Base-by-base conservation (phyloP, 2,113 vertebrate genomes). In the Phaethon lepturus region DNA sequence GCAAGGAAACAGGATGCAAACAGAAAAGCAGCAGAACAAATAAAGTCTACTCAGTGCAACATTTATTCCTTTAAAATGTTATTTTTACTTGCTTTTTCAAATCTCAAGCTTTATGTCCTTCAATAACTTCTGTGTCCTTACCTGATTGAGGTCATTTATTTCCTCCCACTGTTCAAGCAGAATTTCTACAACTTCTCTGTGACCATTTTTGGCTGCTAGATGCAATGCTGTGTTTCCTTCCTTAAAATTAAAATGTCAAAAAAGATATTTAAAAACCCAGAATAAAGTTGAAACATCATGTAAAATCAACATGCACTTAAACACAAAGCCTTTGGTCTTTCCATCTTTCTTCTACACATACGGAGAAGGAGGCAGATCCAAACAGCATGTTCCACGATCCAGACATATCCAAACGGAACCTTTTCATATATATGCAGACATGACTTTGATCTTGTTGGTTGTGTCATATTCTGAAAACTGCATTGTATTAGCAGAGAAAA, bases 221-320 rank as follows among this genome's bases (percentile, higher is more conserved):
- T 99, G 99, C 82, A 99, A 95, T 68, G 99, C 99, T 9, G 99
- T 98, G 95, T 99, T 99, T 82, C 99, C 99, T 25, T 98, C 98
- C 99, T 99, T 97, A 47, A 96, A 97, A 85, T 93, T 12, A 95
- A 60, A 95, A 75, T 16, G 31, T 20, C 9, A 24, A 55, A 64
- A 47, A 85, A 69, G 3, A 9, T 52, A 77, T 50, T 90, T 85
- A 77, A 86, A 62, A 85, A 76, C 14, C 1, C 45, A 73, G 24
- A 87, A 75, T 77, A 63, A 86, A 82, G 11, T 62, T 5, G 35
- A 82, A 60, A 40, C 13, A 42, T 29, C 29, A 69, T 63, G 18
- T 56, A 91, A 86, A 81, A 74, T 7, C 60, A 67, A 42, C 15
- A 17, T 16, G 6, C 38, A 28, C 18, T 52, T 19, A 44, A 66